Evolutionary conservation across 1,140 invertebrate species (phyloP), one percentile per base, ranked within the genome.

Genomic region (Daktulosphaira vitifoliae): DNA sequence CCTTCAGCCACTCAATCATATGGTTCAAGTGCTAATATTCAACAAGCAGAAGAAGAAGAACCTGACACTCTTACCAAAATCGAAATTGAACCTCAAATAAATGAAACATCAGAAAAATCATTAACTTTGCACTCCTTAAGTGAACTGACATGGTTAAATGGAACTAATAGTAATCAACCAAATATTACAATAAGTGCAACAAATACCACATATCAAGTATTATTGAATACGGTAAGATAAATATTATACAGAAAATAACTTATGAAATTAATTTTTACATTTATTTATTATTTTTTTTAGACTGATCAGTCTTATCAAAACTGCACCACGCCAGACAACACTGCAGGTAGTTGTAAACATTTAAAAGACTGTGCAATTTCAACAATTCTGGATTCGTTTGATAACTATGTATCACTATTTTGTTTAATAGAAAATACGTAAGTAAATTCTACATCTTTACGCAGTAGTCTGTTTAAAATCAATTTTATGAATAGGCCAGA

Each of bases 271-370:
- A n/a, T n/a, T n/a, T n/a, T n/a, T n/a, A n/a, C n/a, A n/a, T n/a
- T n/a, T n/a, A n/a, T 33, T 33, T 33, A 33, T 33, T 33, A 33
- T 15, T 26, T 15, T 62, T 48, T 62, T 62, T 33, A 62, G 56
- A 62, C 16, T 22, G 42, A 42, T 48, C 56, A 62, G 46, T 18
- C 25, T 3, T 62, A 62, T 62, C 56, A 62, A 48, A 62, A 62
- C 8, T 62, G 56, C 29, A 62, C 56, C 20, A 48, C 56, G 38
- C 42, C 42, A 1, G 26, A 48, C 16, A 9, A 29, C 23, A n/a
- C 8, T 1, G 15, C 15, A 22, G 56, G 56, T n/a, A 48, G 11
- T 13, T 62, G 56, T 62, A 62, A 62, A 62, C 56, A 62, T 46
- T 62, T 62, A 46, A 62, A 62, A 48, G 56, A 62, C 56, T 62